Evolutionary conservation across 23 tunicate genomes (phyloP).

Genomic region (Ascidia mentula): DNA sequence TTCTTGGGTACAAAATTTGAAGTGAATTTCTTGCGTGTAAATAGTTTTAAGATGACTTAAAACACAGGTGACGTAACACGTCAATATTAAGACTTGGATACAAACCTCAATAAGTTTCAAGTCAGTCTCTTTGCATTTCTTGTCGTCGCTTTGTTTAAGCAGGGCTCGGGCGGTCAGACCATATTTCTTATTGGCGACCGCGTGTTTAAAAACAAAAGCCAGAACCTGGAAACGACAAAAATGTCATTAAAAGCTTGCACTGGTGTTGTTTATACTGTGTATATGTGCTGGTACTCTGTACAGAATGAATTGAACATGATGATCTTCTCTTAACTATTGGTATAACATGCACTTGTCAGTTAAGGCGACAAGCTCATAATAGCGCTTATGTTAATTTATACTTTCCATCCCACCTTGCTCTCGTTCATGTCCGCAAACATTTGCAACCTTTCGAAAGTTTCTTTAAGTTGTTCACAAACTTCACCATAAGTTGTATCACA

Average conservation of each 20-base stretch:
- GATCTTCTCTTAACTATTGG: no score
- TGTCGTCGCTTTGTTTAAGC: conserved; percentile 63
- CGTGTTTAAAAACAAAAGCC: conserved; percentile 57
- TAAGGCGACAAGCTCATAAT: no score
- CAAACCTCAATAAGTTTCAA: conserved; percentile 29
- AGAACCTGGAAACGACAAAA: conserved; percentile 33
- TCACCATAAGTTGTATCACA: not conserved
- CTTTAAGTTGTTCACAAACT: conserved; percentile 32
- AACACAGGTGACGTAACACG: no score
- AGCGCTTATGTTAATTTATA: no score
- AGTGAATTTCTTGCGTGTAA: no score
- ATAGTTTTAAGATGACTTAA: no score
- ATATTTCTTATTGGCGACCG: conserved; percentile 37
- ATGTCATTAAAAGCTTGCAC: no score
- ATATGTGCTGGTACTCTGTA: not conserved
- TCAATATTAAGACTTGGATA: no score
- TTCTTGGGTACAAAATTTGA: no score
- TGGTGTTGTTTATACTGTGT: no score
- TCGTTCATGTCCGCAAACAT: conserved; percentile 75
- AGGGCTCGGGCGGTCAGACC: conserved; percentile 64
- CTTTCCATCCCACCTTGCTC: conserved; percentile 34
- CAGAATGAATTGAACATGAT: no score
- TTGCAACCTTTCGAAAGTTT: conserved; percentile 53
- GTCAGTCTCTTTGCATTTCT: conserved; percentile 55
- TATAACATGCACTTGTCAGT: no score